Evolutionary conservation across 2,797 vertebrate genomes (phyloP), one percentile per base, ranked within the genome.

Genomic region (Cossypha heuglini): DNA sequence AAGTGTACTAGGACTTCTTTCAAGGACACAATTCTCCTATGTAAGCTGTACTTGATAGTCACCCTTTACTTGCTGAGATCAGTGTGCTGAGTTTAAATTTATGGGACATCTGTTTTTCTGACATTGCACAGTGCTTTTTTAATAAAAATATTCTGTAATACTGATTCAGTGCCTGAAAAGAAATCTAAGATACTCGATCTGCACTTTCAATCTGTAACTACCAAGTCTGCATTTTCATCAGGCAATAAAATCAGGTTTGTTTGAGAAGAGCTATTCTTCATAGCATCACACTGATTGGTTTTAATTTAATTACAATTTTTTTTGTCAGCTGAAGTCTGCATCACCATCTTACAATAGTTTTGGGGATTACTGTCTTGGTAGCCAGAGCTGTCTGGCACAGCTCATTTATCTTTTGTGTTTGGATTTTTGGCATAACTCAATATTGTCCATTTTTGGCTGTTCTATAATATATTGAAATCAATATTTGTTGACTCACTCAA

Each of bases 301-400:
- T 76, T 76, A 87, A 91, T 76, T 93, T 77, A 88, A 83, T 93
- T 80, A 77, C 12, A 79, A 9, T 17, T 61, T 93, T 93, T 93
- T 77, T 83, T 91, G 33, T 63, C 61, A 91, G 22, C 40, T 82
- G 78, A 79, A 74, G 61, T 58, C 61, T 84, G 62, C 75, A 69
- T 62, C 55, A 58, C 24, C 35, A 48, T 45, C 8, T 29, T 76
- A 38, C 37, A 84, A 12, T 82, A 86, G 82, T 86, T 85, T 63
- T 63, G 37, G 7, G 31, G 61, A 67, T 35, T 79, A 25, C 16
- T 79, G 17, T 85, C 58, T 79, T 38, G 8, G 35, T 79, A 85
- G 81, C 31, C 35, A 79, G 46, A 79, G 16, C 20, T 58, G 11
- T 66, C 90, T 62, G 10, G 40, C 35, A 80, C 12, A 77, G 33